These are phyloP conservation scores for Pycnomerus fuliginosus DNA, from an alignment of 2,888 invertebrate species.

Conservation along the genomic window DNA sequence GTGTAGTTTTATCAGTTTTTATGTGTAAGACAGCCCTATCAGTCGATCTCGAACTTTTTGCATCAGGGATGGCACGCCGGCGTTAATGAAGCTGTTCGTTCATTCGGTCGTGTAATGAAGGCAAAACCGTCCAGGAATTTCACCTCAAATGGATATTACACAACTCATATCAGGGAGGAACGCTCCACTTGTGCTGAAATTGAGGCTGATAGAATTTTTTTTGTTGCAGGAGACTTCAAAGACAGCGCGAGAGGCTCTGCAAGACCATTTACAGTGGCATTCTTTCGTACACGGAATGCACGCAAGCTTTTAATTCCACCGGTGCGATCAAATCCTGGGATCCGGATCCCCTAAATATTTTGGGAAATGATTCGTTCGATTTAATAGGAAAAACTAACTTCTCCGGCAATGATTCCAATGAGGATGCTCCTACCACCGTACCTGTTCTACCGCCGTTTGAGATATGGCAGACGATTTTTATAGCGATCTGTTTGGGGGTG, in stretches of 20 bases:
- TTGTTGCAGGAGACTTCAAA: conserved; percentile 68
- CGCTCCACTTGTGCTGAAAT: too few species aligned
- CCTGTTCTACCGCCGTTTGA: conserved; percentile 81
- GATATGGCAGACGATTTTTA: conserved; percentile 85
- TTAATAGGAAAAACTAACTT: conserved; percentile 26
- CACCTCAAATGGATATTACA: conserved; percentile 14
- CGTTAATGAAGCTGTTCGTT: conserved; percentile 28
- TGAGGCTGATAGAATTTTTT: too few species aligned
- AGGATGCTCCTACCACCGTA: conserved; percentile 35
- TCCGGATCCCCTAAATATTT: conserved; percentile 45
- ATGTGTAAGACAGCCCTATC: too few species aligned
- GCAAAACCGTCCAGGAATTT: conserved; percentile 20
- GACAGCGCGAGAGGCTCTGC: conserved; percentile 72
- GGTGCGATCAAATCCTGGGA: conserved; percentile 38
- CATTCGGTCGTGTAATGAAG: conserved; percentile 30
- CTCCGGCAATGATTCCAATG: conserved; percentile 23
- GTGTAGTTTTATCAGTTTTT: too few species aligned
- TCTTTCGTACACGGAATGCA: conserved; percentile 62
- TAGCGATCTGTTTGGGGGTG: conserved; percentile 81
- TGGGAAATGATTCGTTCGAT: conserved; percentile 31
- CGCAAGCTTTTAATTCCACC: conserved; percentile 55
- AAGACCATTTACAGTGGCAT: conserved; percentile 64
- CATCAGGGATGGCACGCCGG: too few species aligned
- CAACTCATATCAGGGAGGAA: conserved; percentile 11
- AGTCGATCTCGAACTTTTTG: too few species aligned